A percentile compares a stretch with the other conserved stretches of the same genome.
Evolutionary conservation across 2,888 invertebrate genomes (phyloP).

Genomic region (Idaea straminata): DNA sequence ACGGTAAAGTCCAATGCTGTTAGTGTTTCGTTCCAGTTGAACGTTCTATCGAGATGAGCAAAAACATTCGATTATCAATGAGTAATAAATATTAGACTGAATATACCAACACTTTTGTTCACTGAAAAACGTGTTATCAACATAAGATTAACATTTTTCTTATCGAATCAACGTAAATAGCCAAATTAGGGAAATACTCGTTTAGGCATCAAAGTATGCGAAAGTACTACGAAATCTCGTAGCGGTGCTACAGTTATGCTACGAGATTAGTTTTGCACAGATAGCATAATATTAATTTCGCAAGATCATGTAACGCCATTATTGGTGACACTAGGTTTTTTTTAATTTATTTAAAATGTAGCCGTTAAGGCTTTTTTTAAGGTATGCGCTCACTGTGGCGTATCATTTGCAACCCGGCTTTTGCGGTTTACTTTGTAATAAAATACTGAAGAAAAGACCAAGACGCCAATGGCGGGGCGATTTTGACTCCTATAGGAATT

Average conservation of each 20-base stretch:
- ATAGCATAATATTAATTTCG: not conserved
- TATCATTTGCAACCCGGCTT: no score
- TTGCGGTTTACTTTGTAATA: no score
- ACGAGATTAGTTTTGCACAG: conserved; percentile 33
- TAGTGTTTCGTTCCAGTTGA: not conserved
- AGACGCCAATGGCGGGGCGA: no score
- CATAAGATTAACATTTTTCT: conserved; percentile 1
- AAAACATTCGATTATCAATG: not conserved
- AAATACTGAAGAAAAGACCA: no score
- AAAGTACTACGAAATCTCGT: conserved; percentile 56
- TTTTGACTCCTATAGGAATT: no score
- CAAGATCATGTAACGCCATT: not conserved
- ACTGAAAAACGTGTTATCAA: not conserved
- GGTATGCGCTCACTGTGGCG: no score
- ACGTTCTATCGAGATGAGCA: not conserved
- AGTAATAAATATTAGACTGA: not conserved
- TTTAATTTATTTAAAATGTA: not conserved
- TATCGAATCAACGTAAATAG: not conserved
- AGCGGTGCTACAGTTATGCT: conserved; percentile 64
- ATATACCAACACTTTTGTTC: not conserved
- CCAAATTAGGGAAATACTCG: not conserved
- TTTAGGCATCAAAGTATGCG: conserved; percentile 13
- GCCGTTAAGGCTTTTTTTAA: not conserved
- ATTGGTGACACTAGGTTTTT: not conserved
- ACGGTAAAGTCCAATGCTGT: conserved; percentile 10